Percentiles rank a stretch among this genome's conserved stretches.
Conservation (phyloP, 2,797 vertebrate genomes). For the Uromys caudimaculatus region DNA sequence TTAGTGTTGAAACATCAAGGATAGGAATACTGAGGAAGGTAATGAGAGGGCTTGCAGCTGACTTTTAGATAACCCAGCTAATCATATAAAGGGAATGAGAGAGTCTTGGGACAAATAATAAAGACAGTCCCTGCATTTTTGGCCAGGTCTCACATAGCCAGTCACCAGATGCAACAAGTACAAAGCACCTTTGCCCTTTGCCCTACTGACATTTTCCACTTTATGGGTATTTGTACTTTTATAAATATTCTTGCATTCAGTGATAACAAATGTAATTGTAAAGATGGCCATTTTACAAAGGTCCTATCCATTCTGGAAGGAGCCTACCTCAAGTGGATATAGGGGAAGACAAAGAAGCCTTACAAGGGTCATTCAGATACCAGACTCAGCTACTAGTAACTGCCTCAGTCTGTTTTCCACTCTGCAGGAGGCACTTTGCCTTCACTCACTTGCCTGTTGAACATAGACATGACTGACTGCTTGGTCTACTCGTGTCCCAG, state of each 20-base stretch:
- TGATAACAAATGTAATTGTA: not conserved
- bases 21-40: not conserved
- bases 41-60: not conserved
- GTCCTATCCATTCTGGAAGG: not conserved
- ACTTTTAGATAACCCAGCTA: not conserved
- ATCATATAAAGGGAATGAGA: not conserved
- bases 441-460: not conserved
- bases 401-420: not conserved
- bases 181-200: not conserved
- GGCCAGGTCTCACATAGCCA: too few relatives aligned
- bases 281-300: not conserved
- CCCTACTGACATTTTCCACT: not conserved
- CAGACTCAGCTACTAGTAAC: not conserved
- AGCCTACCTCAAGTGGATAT: too few relatives aligned
- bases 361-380: not conserved
- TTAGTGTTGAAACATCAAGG: not conserved
- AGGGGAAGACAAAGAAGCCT: not conserved
- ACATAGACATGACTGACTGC: not conserved
- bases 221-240: not conserved
- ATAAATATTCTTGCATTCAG: not conserved
- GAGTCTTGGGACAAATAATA: not conserved
- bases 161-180: not conserved
- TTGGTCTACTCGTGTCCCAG: not conserved
- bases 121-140: too few relatives aligned
- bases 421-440: not conserved